Evolutionary conservation across 2,113 vertebrate genomes (phyloP).

Genomic region (Stictonetta naevosa): DNA sequence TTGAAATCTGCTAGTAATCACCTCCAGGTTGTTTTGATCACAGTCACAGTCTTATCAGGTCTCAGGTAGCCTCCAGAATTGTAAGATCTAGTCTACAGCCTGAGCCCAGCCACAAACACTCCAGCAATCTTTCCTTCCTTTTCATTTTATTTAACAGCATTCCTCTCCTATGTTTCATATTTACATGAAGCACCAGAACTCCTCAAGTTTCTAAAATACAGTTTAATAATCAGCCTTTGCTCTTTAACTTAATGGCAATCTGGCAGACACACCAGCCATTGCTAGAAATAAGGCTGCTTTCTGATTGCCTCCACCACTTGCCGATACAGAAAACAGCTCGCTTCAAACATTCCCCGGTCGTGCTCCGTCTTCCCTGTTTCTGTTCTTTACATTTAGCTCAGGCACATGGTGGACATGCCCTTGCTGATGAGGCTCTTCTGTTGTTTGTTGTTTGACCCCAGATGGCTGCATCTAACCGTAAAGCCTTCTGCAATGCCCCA

Average conservation of each 20-base stretch:
- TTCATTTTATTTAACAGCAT: constrained; percentile 39
- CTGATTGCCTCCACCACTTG: neutral
- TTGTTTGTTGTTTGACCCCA: neutral
- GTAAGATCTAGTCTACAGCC: constrained; percentile 8
- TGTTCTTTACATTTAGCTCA: neutral
- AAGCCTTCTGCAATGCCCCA: neutral
- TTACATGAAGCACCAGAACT: neutral
- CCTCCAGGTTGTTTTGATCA: constrained; percentile 48
- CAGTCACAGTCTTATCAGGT: constrained; percentile 24
- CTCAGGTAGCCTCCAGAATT: constrained; percentile 45
- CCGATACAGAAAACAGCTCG: neutral
- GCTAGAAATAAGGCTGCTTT: neutral
- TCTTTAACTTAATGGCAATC: neutral
- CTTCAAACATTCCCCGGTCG: neutral
- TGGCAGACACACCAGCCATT: neutral
- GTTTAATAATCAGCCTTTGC: neutral
- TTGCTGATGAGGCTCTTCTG: neutral
- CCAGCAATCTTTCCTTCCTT: neutral
- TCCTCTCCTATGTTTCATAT: constrained; percentile 25
- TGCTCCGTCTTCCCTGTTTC: neutral
- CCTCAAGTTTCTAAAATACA: constrained; percentile 24
- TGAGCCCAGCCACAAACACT: neutral
- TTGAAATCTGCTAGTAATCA: constrained; percentile 56
- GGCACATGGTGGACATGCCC: neutral
- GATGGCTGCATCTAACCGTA: neutral